Evolutionary conservation across 2,888 invertebrate species (phyloP), one percentile per base, ranked within the genome.

Genomic region (Folsomia candida): DNA sequence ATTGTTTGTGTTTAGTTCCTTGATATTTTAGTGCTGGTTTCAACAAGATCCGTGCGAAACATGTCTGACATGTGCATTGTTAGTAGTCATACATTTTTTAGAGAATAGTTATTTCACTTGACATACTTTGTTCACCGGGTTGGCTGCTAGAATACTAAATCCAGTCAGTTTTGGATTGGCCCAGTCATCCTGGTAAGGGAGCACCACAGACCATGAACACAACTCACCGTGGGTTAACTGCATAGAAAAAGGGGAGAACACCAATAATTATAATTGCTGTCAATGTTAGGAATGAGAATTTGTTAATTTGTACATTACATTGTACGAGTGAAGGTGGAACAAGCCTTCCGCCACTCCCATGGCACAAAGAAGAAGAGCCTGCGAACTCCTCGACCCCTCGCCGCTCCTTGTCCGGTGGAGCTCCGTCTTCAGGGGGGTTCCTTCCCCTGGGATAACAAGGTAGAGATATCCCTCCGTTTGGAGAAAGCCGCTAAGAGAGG

Each of bases 401-500:
- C 6, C 20, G 25, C 18, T 18, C 6, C 20, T 57, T 6, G n/a
- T 57, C n/a, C 57, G n/a, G 22, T 27, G 51, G 62, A 54, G 63
- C 58, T 51, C 67, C 71, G 29, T 26, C 25, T 60, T 60, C 24
- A 60, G 60, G 9, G 60, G 6, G 18, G 6, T 4, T 25, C 60
- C 60, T 6, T 87, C 87, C 80, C 89, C 87, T 82, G 93, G 92
- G 64, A 92, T 83, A 0, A 90, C 89, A 1, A 93, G 87, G 82
- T 89, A 89, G 51, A 92, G 72, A n/a, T 70, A 74, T 73, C 80
- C 81, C 59, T 88, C 86, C 14, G 89, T 90, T 81, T 93, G 92
- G 81, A 91, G 91, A 47, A 91, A 90, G 1, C 93, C 93, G 78
- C 91, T 86, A 58, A 93, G 87, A 69, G 88, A 86, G 6, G 91